phyloP scores from a whole-genome alignment of 2,888 invertebrate species.

The Phyllotreta cruciferae region DNA sequence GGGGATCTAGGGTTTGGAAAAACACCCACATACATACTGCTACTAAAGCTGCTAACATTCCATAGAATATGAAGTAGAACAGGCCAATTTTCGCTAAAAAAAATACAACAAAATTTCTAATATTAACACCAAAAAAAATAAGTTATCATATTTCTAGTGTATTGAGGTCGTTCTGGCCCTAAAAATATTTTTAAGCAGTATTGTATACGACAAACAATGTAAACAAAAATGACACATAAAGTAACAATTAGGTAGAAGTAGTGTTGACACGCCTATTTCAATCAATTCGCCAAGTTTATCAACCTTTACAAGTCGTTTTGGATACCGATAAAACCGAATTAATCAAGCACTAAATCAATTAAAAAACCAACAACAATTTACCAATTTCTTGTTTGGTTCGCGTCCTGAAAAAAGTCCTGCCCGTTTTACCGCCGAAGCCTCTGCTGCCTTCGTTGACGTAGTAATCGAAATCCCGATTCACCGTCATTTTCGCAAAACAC shows the following conservation, averaged over 20 bases:
- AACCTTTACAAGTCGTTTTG: not conserved
- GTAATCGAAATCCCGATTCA: slow-evolving; percentile 6
- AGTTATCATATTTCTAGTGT: not conserved
- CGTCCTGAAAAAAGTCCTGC: slow-evolving; percentile 8
- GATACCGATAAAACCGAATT: not conserved
- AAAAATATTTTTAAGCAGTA: too few relatives aligned
- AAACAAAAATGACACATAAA: slow-evolving; percentile 15
- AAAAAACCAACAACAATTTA: slow-evolving; percentile 8
- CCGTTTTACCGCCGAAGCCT: slow-evolving; percentile 14
- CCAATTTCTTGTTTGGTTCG: slow-evolving; percentile 15
- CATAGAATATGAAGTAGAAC: slow-evolving; percentile 96
- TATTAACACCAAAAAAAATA: not conserved
- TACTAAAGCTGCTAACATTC: slow-evolving; percentile 89
- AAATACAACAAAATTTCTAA: slow-evolving; percentile 24
- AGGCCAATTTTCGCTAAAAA: slow-evolving; percentile 86
- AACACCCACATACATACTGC: slow-evolving; percentile 95
- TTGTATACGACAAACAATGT: not conserved
- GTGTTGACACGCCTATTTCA: slow-evolving; percentile 28
- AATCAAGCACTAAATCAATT: not conserved
- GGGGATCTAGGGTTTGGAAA: slow-evolving; percentile 87
- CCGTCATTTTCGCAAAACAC: slow-evolving; percentile 20
- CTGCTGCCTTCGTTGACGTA: slow-evolving; percentile 20
- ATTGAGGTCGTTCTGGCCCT: not conserved
- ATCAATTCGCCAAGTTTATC: not conserved
- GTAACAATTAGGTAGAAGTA: not conserved